Evolutionary conservation across 2,888 invertebrate species (phyloP).

Genomic region (Trachelus iudaicus): DNA sequence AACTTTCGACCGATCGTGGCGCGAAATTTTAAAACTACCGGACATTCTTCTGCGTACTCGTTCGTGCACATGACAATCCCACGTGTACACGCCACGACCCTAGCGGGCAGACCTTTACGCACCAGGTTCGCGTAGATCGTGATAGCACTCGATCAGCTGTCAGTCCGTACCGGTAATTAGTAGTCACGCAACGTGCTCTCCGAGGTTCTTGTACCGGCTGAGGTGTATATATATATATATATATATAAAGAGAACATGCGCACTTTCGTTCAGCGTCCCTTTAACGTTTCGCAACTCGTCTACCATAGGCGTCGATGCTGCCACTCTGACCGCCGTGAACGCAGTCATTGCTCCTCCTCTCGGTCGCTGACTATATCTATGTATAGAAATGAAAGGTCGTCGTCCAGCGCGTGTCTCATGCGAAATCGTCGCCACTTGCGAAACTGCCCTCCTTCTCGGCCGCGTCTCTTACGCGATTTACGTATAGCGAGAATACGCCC

Average conservation of each 20-base stretch:
- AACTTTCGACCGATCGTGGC: not conserved
- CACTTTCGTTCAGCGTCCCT: not conserved
- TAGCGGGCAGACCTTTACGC: not conserved
- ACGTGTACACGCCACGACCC: too few relatives aligned
- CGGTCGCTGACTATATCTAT: not conserved
- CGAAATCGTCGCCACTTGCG: not conserved
- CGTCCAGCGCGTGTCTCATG: not conserved
- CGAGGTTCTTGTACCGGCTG: slow-evolving; percentile 29
- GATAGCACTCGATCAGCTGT: slow-evolving; percentile 35
- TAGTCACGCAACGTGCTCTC: slow-evolving; percentile 31
- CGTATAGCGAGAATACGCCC: not conserved
- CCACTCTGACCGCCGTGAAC: not conserved
- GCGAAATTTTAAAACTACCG: too few relatives aligned
- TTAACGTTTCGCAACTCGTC: not conserved
- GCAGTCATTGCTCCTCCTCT: not conserved
- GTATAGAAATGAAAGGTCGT: not conserved
- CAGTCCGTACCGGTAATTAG: slow-evolving; percentile 32
- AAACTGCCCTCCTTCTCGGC: not conserved
- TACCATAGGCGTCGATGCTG: not conserved
- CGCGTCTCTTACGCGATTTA: not conserved
- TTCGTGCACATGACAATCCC: not conserved
- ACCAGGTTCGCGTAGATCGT: not conserved
- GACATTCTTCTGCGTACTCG: not conserved
- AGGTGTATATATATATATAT: not conserved
- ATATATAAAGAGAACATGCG: not conserved